A percentile compares a stretch with the other conserved stretches of the same genome.
Conservation (phyloP, 2,888 invertebrate species). For the Eupithecia abbreviata region DNA sequence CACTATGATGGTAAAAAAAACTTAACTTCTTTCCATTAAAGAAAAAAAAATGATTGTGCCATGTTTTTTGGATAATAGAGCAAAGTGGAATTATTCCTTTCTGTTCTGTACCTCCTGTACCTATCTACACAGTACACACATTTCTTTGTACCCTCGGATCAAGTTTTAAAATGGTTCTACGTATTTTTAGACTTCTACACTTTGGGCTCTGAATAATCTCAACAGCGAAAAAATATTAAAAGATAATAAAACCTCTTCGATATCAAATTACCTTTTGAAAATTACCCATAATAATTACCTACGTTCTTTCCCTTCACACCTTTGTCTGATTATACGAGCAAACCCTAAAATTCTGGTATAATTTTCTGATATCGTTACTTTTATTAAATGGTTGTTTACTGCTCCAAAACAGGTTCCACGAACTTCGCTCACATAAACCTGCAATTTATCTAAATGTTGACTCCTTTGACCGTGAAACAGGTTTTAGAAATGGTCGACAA, state of each 20-base stretch:
- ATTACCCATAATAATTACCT: not conserved
- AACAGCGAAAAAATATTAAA: too few relatives aligned
- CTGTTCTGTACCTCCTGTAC: not conserved
- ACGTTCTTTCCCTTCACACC: not conserved
- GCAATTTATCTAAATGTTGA: constrained; percentile 29
- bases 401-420: constrained; percentile 17
- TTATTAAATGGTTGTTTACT: not conserved
- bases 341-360: not conserved
- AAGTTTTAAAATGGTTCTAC: not conserved
- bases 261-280: not conserved
- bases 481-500: constrained; percentile 31
- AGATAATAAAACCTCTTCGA: not conserved
- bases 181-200: not conserved
- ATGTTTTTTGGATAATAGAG: not conserved
- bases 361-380: not conserved
- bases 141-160: too few relatives aligned
- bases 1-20: too few relatives aligned
- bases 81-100: not conserved
- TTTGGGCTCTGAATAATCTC: not conserved
- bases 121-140: too few relatives aligned
- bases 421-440: constrained; percentile 7
- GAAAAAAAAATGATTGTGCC: too few relatives aligned
- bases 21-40: too few relatives aligned
- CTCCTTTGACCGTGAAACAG: constrained; percentile 28
- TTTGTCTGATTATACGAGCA: not conserved